Percentiles rank a stretch among this genome's conserved stretches.
These are phyloP conservation scores for Callitettix versicolor DNA, from an alignment of 1,140 invertebrate species.

Conservation along the genomic window DNA sequence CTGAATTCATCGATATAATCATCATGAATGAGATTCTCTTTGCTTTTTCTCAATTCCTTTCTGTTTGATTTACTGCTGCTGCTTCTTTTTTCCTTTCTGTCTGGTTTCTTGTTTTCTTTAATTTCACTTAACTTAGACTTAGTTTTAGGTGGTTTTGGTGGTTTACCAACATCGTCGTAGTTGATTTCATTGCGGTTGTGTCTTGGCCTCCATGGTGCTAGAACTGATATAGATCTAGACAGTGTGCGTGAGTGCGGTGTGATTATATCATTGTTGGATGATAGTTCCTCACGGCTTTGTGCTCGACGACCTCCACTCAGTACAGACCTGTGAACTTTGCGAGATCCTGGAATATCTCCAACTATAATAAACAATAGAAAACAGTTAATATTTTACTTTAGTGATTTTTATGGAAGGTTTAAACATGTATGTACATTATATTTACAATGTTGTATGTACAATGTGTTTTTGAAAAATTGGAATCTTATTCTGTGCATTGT, in stretches of 20 bases:
- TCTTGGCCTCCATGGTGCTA: constrained; percentile 71
- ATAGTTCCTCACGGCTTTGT: constrained; percentile 59
- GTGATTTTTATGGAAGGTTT: too few relatives aligned
- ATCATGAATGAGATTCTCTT: constrained; percentile 3
- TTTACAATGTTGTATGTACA: too few relatives aligned
- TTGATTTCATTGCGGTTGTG: constrained; percentile 66
- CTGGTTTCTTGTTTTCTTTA: not conserved
- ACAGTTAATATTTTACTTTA: too few relatives aligned
- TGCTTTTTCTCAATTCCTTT: constrained; percentile 3
- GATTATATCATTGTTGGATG: constrained; percentile 41
- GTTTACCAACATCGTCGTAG: constrained; percentile 39
- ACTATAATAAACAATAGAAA: constrained; percentile 47
- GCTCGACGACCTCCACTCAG: constrained; percentile 35
- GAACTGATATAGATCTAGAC: constrained; percentile 69
- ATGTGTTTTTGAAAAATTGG: too few relatives aligned
- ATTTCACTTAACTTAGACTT: not conserved
- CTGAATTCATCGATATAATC: not conserved
- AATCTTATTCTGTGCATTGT: too few relatives aligned
- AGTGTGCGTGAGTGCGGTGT: constrained; percentile 58
- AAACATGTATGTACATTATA: too few relatives aligned
- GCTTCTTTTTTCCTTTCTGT: not conserved
- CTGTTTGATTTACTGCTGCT: not conserved
- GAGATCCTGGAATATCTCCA: constrained; percentile 59
- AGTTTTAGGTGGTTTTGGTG: constrained; percentile 13
- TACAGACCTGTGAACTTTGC: constrained; percentile 36